Conservation (phyloP, 1,140 invertebrate species). For the Myzus persicae region DNA sequence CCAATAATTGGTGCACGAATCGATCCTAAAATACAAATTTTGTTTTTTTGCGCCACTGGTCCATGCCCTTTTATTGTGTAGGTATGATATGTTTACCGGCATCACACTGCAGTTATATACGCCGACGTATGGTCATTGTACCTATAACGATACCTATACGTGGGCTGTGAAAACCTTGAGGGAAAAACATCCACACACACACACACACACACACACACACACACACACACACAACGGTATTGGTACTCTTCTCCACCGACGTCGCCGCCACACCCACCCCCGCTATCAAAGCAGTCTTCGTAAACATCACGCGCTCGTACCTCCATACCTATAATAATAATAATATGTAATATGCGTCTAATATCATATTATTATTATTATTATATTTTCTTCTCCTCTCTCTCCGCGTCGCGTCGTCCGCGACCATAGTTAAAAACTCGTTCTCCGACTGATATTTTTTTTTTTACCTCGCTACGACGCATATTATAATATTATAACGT, state of each 20-base stretch:
- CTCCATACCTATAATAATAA: neutral
- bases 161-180: constrained; percentile 35
- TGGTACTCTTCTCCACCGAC: neutral
- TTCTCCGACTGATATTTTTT: constrained; percentile 31
- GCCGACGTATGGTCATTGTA: constrained; percentile 4
- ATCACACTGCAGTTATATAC: neutral
- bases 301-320: neutral
- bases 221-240: neutral
- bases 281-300: neutral
- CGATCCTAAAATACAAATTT: neutral
- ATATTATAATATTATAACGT: neutral
- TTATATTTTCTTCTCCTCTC: neutral
- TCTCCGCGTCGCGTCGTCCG: neutral
- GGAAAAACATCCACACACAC: neutral
- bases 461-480: neutral
- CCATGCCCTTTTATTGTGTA: neutral
- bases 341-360: neutral
- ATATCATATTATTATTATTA: neutral
- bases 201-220: no score
- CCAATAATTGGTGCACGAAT: neutral
- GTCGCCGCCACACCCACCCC: neutral
- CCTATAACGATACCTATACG: neutral
- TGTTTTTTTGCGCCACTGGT: neutral
- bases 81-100: neutral
- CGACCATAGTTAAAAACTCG: neutral